Base-by-base conservation (phyloP, 1,140 invertebrate species). In the Anagrus nilaparvatae region DNA sequence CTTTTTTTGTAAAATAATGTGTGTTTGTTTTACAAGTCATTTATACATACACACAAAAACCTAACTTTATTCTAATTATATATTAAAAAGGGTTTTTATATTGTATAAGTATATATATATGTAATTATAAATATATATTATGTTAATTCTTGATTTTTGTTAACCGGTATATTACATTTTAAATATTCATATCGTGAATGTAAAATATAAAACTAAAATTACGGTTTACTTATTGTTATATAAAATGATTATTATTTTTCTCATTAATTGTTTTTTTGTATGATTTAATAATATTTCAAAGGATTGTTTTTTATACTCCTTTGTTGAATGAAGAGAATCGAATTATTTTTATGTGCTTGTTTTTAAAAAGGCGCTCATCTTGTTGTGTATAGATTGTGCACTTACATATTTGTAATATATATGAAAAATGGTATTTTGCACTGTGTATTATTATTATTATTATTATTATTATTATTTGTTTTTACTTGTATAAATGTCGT, bases 331-430 rank as follows among this genome's bases (percentile, higher is more conserved):
- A n/a, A n/a, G n/a, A n/a, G n/a, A n/a, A n/a, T n/a, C n/a, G n/a
- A n/a, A n/a, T n/a, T n/a, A n/a, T n/a, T n/a, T n/a, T n/a, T n/a
- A n/a, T n/a, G n/a, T n/a, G n/a, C n/a, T n/a, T n/a, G n/a, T n/a
- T n/a, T n/a, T n/a, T n/a, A n/a, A n/a, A n/a, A n/a, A n/a, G n/a
- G n/a, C n/a, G n/a, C n/a, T n/a, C n/a, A n/a, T n/a, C n/a, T n/a
- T 53, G 51, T 52, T 55, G 56, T 61, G 56, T 61, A 61, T 57
- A 61, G 56, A 57, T 55, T 52, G 31, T 61, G 58, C 56, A 60
- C 56, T 53, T 54, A 49, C 42, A 27, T 40, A 49, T 47, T 56
- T n/a, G n/a, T n/a, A n/a, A n/a, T n/a, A n/a, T n/a, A n/a, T n/a
- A n/a, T n/a, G n/a, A n/a, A n/a, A 46, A 55, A 54, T 52, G 42